These are phyloP conservation scores for Sciurus carolinensis DNA, from an alignment of 2,797 vertebrate species.

Conservation along the genomic window DNA sequence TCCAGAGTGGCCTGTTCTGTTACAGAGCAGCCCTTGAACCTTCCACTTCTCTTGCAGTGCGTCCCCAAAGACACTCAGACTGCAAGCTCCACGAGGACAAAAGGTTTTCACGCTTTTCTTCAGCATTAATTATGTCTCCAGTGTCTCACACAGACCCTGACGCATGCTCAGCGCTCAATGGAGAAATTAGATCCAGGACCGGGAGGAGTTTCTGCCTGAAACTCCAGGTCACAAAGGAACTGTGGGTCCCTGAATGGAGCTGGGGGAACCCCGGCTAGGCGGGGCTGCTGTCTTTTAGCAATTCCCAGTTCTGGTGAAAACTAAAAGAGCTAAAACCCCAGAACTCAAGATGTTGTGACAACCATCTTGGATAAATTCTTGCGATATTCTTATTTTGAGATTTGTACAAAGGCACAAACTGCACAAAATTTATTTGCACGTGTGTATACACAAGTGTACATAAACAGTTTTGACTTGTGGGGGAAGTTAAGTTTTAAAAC, in stretches of 20 bases:
- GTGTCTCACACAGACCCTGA: not conserved
- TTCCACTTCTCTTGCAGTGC: not conserved
- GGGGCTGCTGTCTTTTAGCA: not conserved
- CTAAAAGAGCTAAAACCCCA: not conserved
- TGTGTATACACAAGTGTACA: not conserved
- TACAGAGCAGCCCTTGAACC: not conserved
- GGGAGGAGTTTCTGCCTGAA: not conserved
- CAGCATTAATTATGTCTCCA: not conserved
- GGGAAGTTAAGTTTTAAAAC: constrained; percentile 24
- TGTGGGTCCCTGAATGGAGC: not conserved
- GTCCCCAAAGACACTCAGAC: not conserved
- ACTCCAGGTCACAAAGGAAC: not conserved
- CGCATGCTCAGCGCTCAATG: not conserved
- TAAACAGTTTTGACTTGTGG: not conserved
- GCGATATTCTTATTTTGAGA: constrained; percentile 35
- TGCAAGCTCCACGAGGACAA: not conserved
- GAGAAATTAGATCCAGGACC: not conserved
- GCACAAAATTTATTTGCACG: not conserved
- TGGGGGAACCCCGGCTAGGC: not conserved
- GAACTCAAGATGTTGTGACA: not conserved
- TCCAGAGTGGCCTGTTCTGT: not conserved
- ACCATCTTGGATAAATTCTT: not conserved
- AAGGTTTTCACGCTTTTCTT: not conserved
- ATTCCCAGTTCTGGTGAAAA: constrained; percentile 6
- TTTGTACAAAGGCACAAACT: not conserved